Evolutionary conservation across 2,113 vertebrate species (phyloP).

Genomic region (Pelobates fuscus): DNA sequence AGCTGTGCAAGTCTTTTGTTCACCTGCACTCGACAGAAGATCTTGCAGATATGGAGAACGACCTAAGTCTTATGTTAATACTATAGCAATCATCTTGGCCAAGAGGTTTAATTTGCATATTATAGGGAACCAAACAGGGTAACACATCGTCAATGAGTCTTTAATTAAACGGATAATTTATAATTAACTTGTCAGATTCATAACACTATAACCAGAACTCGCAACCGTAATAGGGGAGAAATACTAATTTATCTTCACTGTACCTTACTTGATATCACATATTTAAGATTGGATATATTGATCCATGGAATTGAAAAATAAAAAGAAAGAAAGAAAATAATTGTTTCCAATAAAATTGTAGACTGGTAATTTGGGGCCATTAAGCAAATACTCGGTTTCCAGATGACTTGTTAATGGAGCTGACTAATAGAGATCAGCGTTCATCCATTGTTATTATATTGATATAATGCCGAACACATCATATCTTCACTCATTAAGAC

Average conservation of each 20-base stretch:
- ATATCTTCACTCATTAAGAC: constrained; percentile 67
- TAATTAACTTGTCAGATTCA: neutral
- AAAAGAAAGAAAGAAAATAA: neutral
- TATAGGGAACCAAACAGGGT: constrained; percentile 22
- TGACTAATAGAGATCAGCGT: neutral
- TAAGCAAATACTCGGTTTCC: constrained; percentile 10
- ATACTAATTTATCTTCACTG: neutral
- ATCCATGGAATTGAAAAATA: neutral
- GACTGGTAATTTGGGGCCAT: neutral
- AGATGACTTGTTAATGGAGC: neutral
- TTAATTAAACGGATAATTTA: no score
- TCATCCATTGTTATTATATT: constrained; percentile 52
- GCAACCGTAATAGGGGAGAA: neutral
- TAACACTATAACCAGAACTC: neutral
- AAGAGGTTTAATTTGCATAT: constrained; percentile 49
- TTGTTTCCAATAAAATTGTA: neutral
- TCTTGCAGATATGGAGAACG: constrained; percentile 34
- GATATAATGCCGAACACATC: constrained; percentile 67
- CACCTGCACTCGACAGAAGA: constrained; percentile 7
- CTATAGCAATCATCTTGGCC: constrained; percentile 39
- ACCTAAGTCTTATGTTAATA: constrained; percentile 36
- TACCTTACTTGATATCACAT: neutral
- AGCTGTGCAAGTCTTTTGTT: constrained; percentile 24
- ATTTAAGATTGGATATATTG: neutral
- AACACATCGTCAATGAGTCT: neutral